A percentile compares a stretch with the other conserved stretches of the same genome.
Evolutionary conservation across 2,888 invertebrate species (phyloP).

Genomic region (Strigamia transsilvanica): DNA sequence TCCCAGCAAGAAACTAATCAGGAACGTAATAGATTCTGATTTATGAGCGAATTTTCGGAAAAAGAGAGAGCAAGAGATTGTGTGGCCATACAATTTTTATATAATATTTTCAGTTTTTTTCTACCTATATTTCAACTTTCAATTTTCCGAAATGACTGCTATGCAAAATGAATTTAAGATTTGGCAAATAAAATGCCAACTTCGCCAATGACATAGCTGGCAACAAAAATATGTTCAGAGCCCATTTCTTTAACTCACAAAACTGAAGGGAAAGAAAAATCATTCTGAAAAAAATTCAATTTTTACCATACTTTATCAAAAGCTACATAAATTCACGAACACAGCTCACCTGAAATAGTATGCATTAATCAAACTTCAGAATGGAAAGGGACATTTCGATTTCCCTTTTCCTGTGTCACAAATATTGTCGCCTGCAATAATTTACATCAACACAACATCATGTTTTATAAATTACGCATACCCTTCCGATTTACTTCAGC

Average conservation of each 20-base stretch:
- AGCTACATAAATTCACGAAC: neutral
- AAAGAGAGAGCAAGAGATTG: neutral
- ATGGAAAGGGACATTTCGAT: neutral
- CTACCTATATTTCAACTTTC: neutral
- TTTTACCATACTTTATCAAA: constrained; percentile 2
- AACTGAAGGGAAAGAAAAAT: neutral
- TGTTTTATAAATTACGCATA: neutral
- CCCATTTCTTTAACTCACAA: neutral
- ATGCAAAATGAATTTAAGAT: constrained; percentile 8
- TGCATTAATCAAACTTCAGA: neutral
- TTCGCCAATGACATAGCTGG: neutral
- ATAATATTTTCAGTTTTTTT: neutral
- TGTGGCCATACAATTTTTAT: constrained; percentile 2
- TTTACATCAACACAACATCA: constrained; percentile 3
- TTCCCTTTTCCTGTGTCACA: neutral
- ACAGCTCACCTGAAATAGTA: neutral
- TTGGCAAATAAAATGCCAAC: constrained; percentile 8
- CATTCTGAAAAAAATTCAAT: constrained; percentile 1
- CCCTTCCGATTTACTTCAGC: neutral
- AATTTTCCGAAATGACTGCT: constrained; percentile 8
- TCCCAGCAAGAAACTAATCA: constrained; percentile 5
- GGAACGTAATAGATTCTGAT: neutral
- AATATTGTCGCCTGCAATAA: neutral
- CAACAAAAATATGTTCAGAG: neutral
- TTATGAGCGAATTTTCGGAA: neutral